A percentile compares a stretch with the other conserved stretches of the same genome.
These are phyloP conservation scores for Sarcophaga bullata DNA, from an alignment of 1,140 invertebrate genomes.

Conservation along the genomic window DNA sequence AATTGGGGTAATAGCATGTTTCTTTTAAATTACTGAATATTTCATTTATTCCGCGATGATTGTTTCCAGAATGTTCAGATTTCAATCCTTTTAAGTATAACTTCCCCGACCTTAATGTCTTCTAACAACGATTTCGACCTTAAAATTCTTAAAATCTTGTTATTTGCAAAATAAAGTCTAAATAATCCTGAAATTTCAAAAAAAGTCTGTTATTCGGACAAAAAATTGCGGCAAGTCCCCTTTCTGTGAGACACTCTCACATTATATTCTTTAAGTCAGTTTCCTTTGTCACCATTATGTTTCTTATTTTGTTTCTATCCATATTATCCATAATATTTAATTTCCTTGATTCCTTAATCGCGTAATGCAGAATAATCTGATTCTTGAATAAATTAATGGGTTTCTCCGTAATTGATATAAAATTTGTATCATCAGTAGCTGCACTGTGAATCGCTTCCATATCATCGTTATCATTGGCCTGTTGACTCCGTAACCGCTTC, in stretches of 20 bases:
- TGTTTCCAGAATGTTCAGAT: too few relatives aligned
- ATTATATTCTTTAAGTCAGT: too few relatives aligned
- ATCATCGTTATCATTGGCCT: too few relatives aligned
- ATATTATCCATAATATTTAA: neutral
- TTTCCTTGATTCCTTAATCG: neutral
- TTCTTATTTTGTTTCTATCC: too few relatives aligned
- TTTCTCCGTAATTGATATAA: slow-evolving; percentile 20
- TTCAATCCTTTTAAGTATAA: neutral
- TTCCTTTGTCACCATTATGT: too few relatives aligned
- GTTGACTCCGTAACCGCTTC: neutral
- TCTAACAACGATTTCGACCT: neutral
- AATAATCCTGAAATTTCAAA: slow-evolving; percentile 5
- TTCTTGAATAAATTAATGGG: neutral
- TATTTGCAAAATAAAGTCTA: slow-evolving; percentile 11
- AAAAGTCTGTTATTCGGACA: too few relatives aligned
- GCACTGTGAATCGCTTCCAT: slow-evolving; percentile 6
- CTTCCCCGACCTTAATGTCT: neutral
- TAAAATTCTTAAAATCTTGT: slow-evolving; percentile 15
- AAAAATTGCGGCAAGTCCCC: too few relatives aligned
- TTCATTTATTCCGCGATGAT: slow-evolving; percentile 5
- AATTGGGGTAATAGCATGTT: neutral
- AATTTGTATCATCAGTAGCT: neutral
- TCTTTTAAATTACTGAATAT: neutral
- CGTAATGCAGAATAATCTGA: neutral
- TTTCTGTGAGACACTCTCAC: too few relatives aligned